These are phyloP conservation scores for Aphidius colemani DNA, from an alignment of 2,888 invertebrate species.

Conservation along the genomic window DNA sequence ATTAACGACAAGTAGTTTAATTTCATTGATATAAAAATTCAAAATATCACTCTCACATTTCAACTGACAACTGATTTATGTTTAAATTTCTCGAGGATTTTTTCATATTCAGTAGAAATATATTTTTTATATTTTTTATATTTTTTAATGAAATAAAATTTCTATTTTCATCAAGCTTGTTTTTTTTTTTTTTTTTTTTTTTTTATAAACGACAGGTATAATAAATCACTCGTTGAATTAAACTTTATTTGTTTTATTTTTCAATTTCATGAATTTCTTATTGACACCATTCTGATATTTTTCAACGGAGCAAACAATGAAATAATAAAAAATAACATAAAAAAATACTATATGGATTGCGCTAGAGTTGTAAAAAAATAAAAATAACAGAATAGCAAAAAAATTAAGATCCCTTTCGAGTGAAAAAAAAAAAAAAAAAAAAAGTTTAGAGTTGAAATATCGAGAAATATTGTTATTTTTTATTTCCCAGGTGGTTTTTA, in stretches of 20 bases:
- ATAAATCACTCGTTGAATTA: neutral
- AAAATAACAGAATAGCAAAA: neutral
- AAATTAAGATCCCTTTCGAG: too few species aligned
- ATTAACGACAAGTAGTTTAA: too few species aligned
- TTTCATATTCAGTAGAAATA: neutral
- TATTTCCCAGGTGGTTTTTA: too few species aligned
- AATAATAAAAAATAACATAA: slow-evolving; percentile 3
- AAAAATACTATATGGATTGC: neutral
- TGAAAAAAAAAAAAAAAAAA: slow-evolving; percentile 1
- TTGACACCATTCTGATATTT: neutral
- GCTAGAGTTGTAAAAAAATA: neutral
- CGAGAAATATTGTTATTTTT: too few species aligned
- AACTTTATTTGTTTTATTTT: too few species aligned
- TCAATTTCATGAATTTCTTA: slow-evolving; percentile 3
- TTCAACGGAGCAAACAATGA: neutral
- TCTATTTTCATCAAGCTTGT: neutral
- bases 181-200: neutral
- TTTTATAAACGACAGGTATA: neutral
- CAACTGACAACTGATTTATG: neutral
- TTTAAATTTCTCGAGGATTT: neutral
- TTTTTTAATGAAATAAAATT: neutral
- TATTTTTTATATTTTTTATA: neutral
- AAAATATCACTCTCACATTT: neutral
- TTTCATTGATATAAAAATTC: neutral
- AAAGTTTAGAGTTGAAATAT: too few species aligned